Conservation (phyloP, 1,140 invertebrate genomes). For the Drosophila elegans region DNA sequence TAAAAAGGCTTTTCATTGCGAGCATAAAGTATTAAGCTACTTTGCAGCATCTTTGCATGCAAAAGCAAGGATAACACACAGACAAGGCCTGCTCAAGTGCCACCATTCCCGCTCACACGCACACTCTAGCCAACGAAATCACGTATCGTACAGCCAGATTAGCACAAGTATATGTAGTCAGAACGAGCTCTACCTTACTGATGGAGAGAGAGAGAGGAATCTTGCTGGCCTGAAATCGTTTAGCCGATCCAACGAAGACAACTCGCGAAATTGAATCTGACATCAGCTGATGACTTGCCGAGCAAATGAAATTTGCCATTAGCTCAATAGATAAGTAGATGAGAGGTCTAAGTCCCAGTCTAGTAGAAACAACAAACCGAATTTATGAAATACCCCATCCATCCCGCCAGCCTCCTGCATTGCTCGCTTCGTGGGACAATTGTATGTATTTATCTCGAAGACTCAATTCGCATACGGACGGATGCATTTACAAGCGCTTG, state of each 20-base stretch:
- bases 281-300: slow-evolving; percentile 19
- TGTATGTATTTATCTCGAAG: not conserved
- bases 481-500: slow-evolving; percentile 44
- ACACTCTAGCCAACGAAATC: slow-evolving; percentile 12
- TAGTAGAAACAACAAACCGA: slow-evolving; percentile 21
- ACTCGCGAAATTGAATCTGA: slow-evolving; percentile 41
- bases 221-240: not conserved
- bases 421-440: not conserved
- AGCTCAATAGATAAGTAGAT: slow-evolving; percentile 7
- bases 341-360: slow-evolving; percentile 4
- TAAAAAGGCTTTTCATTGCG: slow-evolving; percentile 82
- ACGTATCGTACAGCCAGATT: slow-evolving; percentile 46
- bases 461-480: slow-evolving; percentile 16
- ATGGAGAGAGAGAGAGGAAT: not conserved
- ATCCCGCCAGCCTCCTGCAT: not conserved
- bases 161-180: slow-evolving; percentile 2
- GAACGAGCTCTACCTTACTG: not conserved
- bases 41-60: slow-evolving; percentile 83
- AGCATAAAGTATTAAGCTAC: slow-evolving; percentile 83
- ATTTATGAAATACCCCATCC: slow-evolving; percentile 32
- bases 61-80: slow-evolving; percentile 79
- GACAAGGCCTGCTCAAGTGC: slow-evolving; percentile 45
- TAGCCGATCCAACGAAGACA: slow-evolving; percentile 5
- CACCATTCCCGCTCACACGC: not conserved
- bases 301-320: slow-evolving; percentile 42